Evolutionary conservation across 2,888 invertebrate genomes (phyloP), one percentile per base, ranked within the genome.

Genomic region (Orthosia incerta): DNA sequence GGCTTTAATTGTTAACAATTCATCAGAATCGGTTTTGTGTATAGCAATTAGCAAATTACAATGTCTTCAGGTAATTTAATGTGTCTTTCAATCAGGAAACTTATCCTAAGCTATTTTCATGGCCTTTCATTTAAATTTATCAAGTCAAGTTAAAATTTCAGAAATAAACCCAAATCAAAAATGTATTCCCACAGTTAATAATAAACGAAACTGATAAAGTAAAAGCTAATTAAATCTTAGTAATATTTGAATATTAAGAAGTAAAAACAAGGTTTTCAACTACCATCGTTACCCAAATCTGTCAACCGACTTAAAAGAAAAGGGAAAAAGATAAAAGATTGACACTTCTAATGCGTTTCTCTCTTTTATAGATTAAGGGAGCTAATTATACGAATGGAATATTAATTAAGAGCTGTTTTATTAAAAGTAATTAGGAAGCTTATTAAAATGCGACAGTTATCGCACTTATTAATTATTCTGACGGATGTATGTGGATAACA

Each of bases 311-410:
- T 70, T 55, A 23, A 55, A 69, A 64, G 45, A 83, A 55, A 56
- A 4, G 15, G 7, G 39, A 13, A 15, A 61, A 20, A 39, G 80
- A 80, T 80, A 80, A 74, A 46, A 53, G 2, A 4, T 66, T 69
- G 84, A 80, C 84, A 75, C 60, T 61, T 31, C 45, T 75, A 71
- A 80, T 67, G 67, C 63, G 68, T 74, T 69, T 79, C 71, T 61
- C 48, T 66, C 50, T 68, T 63, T 75, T 39, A 45, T 48, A 74
- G 84, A 81, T 80, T 74, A 64, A n/a, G 46, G 46, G n/a, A 80
- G 66, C 70, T 81, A 84, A 84, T 81, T 75, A 81, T 81, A 71
- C 70, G 64, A 64, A 80, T 80, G 60, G 81, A 80, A 84, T 84
- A 81, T 59, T 76, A 81, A 81, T 75, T 84, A 61, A 76, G 81